These are phyloP conservation scores for Xestia xanthographa DNA, from an alignment of 2,888 invertebrate species.

Conservation along the genomic window DNA sequence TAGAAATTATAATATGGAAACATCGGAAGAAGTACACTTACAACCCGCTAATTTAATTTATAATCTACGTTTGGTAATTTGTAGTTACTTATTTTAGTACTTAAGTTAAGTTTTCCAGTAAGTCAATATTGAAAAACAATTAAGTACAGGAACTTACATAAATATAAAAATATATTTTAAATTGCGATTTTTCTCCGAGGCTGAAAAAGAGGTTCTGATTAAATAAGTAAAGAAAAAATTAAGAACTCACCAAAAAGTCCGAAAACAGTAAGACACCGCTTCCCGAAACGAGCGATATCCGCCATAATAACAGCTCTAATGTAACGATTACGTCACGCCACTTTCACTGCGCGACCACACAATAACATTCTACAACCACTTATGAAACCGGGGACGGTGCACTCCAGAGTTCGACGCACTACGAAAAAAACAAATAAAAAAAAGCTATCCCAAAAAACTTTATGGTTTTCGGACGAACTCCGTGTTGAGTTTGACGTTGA, in stretches of 20 bases:
- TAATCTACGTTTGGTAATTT: not conserved
- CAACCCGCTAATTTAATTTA: not conserved
- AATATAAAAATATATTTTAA: not conserved
- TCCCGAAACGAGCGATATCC: constrained; percentile 84
- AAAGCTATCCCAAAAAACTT: constrained; percentile 70
- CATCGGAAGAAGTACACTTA: not conserved
- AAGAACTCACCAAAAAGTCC: constrained; percentile 78
- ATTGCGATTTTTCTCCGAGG: not conserved
- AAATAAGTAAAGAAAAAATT: not conserved
- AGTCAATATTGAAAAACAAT: not conserved
- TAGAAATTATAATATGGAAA: not conserved
- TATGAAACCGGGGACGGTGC: constrained; percentile 83
- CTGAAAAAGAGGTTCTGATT: not conserved
- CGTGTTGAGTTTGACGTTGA: constrained; percentile 69
- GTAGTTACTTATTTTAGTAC: no score
- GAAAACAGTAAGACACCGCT: constrained; percentile 83
- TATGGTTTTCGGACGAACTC: constrained; percentile 67
- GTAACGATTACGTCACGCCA: constrained; percentile 88
- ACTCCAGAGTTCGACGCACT: constrained; percentile 85
- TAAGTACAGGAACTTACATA: not conserved
- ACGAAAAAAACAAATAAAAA: constrained; percentile 60
- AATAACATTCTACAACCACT: constrained; percentile 83
- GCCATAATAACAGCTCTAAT: constrained; percentile 86
- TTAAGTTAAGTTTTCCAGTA: not conserved
- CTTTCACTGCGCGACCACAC: constrained; percentile 86